A percentile compares a stretch with the other conserved stretches of the same genome.
Evolutionary conservation across 2,888 invertebrate genomes (phyloP).

Genomic region (Abrostola tripartita): DNA sequence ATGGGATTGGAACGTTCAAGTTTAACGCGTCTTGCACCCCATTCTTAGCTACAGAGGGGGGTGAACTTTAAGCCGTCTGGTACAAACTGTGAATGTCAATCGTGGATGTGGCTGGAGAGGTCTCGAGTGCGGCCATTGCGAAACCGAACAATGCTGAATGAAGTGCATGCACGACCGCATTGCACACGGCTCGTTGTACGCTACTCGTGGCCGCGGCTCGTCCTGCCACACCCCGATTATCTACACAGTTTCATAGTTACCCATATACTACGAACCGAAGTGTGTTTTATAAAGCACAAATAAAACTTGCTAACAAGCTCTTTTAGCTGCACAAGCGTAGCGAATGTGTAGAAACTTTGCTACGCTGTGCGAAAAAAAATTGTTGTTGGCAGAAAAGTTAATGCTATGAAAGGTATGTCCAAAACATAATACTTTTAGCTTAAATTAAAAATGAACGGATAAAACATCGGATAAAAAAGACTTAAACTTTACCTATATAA

Average conservation of each 20-base stretch:
- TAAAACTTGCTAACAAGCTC: constrained; percentile 45
- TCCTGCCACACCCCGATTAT: constrained; percentile 34
- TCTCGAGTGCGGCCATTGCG: constrained; percentile 74
- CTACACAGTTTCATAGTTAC: constrained; percentile 21
- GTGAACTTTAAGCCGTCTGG: constrained; percentile 71
- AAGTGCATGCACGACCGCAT: constrained; percentile 73
- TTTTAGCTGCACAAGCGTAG: constrained; percentile 42
- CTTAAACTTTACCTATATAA: too few species aligned
- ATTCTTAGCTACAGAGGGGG: constrained; percentile 62
- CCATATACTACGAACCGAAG: constrained; percentile 5
- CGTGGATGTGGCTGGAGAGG: constrained; percentile 72
- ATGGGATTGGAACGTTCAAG: constrained; percentile 45
- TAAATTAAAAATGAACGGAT: not conserved
- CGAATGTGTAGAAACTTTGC: constrained; percentile 36
- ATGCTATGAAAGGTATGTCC: constrained; percentile 2
- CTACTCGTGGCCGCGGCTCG: constrained; percentile 29
- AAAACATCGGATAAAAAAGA: too few species aligned
- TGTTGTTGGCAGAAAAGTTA: constrained; percentile 4
- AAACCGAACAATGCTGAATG: constrained; percentile 82
- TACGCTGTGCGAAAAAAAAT: constrained; percentile 20
- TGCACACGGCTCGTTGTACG: constrained; percentile 44
- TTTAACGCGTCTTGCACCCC: constrained; percentile 54
- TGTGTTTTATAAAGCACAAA: constrained; percentile 34
- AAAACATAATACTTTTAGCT: not conserved
- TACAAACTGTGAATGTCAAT: constrained; percentile 78